Percentiles rank a stretch among this genome's conserved stretches.
phyloP scores from a whole-genome alignment of 2,113 vertebrate species.

The Nansenia antarctica region DNA sequence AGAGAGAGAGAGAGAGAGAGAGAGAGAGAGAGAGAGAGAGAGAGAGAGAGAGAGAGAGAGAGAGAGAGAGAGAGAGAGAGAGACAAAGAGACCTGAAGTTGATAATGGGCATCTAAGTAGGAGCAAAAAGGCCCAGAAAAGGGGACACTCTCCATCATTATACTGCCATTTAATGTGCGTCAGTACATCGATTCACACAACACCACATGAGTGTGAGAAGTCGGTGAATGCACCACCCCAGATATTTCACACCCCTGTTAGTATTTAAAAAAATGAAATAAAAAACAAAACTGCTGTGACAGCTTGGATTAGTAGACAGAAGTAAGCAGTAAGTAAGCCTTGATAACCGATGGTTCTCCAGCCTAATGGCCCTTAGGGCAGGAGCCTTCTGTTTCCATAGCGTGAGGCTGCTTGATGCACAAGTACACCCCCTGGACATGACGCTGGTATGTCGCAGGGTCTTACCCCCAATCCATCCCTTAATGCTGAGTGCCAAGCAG shows the following conservation, averaged over 20 bases:
- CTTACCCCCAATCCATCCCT: no score
- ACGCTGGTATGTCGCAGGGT: no score
- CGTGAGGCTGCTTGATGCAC: no score
- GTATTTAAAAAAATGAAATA: constrained; percentile 34
- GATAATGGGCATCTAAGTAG: constrained; percentile 41
- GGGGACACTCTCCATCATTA: constrained; percentile 77
- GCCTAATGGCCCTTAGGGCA: no score
- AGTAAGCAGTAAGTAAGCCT: constrained; percentile 68
- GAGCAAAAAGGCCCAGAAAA: constrained; percentile 37
- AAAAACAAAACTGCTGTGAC: constrained; percentile 65
- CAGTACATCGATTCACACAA: constrained; percentile 90
- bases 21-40: no score
- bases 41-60: no score
- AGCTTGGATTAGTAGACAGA: constrained; percentile 73
- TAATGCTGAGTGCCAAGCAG: no score
- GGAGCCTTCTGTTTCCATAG: no score
- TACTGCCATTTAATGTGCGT: constrained; percentile 80
- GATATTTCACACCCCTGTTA: constrained; percentile 67
- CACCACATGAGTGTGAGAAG: constrained; percentile 82
- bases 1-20: background rate
- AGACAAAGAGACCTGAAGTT: no score
- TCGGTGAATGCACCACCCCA: constrained; percentile 79
- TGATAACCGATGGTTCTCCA: no score
- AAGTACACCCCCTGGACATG: no score
- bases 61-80: no score